Base-by-base conservation (phyloP, 1,140 invertebrate genomes). In the Ptiloglossa arizonensis region DNA sequence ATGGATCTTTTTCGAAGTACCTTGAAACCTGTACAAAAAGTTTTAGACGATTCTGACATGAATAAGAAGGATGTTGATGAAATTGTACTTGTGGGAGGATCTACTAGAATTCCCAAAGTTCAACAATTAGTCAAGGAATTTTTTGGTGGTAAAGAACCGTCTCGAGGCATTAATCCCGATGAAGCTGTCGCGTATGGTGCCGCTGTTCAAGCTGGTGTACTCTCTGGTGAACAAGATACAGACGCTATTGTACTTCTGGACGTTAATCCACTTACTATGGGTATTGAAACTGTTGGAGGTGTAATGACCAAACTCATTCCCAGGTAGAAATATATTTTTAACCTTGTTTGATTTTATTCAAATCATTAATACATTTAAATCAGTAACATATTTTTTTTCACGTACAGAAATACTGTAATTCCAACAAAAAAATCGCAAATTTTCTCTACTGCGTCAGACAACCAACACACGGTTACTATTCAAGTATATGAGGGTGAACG, bases 341-440 rank as follows among this genome's bases (percentile, higher is more conserved):
- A 19, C 22, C 32, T 1, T 19, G 1, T 35, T 52, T 4, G 11
- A 13, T 46, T 44, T 19, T 0, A 5, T 62, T 70, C 6, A 35
- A 60, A 59, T 57, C 5, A 44, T 38, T 27, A 24, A 32, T 76
- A 62, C 15, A 71, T 22, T 32, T 15, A 62, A 35, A 68, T 57
- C 17, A 19, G 29, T 29, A 66, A 46, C 0, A 17, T 9, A 13
- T 57, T 27, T 48, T 38, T 5, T 27, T 32, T 52, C 32, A 2
- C 59, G 63, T 74, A 17, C 62, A 93, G 99, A 88, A 99, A 99
- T 94, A 99, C 98, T 57, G 98, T 99, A 52, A 99, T 99, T 87
- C 99, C 99, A 22, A 99, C 98, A n/a, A 99, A 99, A 94, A 99
- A 99, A 91, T 98, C 98, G 6, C 98, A 99, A 91, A 98, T 99